phyloP scores from a whole-genome alignment of 2,888 invertebrate genomes.

The Rutpela maculata region DNA sequence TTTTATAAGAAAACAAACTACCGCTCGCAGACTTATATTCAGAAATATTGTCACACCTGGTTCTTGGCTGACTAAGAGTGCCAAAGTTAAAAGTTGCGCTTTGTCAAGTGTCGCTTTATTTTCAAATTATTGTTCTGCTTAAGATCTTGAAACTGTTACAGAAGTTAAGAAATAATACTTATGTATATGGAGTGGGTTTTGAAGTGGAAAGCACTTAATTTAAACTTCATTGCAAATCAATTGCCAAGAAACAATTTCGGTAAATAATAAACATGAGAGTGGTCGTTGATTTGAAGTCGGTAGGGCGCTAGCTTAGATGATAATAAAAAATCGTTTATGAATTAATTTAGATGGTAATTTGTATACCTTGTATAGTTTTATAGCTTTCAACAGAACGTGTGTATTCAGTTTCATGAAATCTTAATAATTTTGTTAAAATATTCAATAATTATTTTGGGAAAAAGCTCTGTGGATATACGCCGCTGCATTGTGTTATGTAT shows the following conservation, averaged over 20 bases:
- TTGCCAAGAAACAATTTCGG: constrained; percentile 30
- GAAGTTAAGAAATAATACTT: constrained; percentile 28
- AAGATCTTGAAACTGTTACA: constrained; percentile 32
- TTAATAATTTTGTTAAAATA: no score
- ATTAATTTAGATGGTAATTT: no score
- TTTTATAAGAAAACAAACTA: constrained; percentile 51
- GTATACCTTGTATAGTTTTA: no score
- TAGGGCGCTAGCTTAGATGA: neutral
- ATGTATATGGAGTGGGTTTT: constrained; percentile 10
- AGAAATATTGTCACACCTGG: constrained; percentile 62
- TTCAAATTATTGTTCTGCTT: constrained; percentile 7
- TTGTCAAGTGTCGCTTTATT: constrained; percentile 23
- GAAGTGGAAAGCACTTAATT: constrained; percentile 38
- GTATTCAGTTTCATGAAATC: no score
- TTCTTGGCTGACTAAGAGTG: constrained; percentile 29
- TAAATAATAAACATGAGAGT: constrained; percentile 42
- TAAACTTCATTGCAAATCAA: constrained; percentile 33
- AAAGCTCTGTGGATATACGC: no score
- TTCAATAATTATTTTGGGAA: no score
- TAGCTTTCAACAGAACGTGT: no score
- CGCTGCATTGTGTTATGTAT: no score
- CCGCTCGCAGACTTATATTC: constrained; percentile 43
- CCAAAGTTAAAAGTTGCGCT: constrained; percentile 42
- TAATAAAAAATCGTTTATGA: no score
- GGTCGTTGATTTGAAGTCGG: constrained; percentile 9